Conservation (phyloP, 2,797 vertebrate species). For the Scolopax rusticola region DNA sequence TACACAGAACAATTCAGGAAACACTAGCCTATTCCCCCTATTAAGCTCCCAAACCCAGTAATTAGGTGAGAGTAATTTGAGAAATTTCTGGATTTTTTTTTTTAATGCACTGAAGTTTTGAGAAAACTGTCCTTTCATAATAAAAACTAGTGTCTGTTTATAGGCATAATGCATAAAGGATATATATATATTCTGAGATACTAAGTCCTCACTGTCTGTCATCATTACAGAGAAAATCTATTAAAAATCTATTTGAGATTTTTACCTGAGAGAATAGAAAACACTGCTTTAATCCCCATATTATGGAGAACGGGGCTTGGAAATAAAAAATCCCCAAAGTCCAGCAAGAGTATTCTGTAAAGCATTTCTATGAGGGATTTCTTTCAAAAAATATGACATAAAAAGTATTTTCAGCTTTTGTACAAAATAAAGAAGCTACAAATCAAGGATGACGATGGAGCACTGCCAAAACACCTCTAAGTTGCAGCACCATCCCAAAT, state of each 20-base stretch:
- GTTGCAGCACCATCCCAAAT: background rate
- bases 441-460: background rate
- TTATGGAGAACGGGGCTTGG: background rate
- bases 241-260: background rate
- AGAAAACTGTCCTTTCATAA: background rate
- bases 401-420: background rate
- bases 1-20: background rate
- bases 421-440: background rate
- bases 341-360: background rate
- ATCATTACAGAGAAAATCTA: background rate
- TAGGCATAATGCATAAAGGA: background rate
- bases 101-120: background rate
- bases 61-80: background rate
- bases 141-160: background rate
- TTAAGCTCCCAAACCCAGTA: background rate
- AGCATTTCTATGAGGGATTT: background rate
- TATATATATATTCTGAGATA: background rate
- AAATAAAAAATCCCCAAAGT: background rate
- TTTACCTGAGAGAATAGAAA: background rate
- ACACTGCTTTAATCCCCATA: rapidly evolving
- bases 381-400: background rate
- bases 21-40: background rate
- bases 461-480: background rate
- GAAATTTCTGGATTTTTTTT: background rate
- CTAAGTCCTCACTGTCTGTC: background rate